Base-by-base conservation (phyloP, 2,113 vertebrate genomes). In the Brienomyrus longianalis region DNA sequence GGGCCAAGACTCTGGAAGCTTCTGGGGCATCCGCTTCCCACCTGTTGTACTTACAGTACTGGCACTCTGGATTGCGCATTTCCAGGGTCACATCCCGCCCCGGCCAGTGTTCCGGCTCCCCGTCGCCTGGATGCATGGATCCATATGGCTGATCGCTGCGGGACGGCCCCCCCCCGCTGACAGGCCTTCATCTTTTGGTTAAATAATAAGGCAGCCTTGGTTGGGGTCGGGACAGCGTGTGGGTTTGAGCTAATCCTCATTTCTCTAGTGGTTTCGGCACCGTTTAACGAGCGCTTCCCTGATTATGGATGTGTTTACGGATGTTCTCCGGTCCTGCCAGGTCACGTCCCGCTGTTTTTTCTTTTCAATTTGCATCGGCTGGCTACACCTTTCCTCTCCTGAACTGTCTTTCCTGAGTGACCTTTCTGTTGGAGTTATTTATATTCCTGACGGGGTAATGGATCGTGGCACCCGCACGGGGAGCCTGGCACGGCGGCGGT, bases 361-460 rank as follows among this genome's bases (percentile, higher is more conserved):
- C 39, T 35, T 86, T 15, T 52, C 1, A 54, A 31, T 62, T 66
- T 27, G 3, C 10, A 7, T 80, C 74, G 13, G 21, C 5, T 27
- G 52, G 56, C 8, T 84, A 17, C 59, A 17, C 35, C 48, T 88
- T 50, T 50, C 86, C 66, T 66, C 35, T 27, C 8, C 70, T 47
- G 48, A 23, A 50, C n/a, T 35, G 19, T 51, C n/a, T 50, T 51
- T 48, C 47, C 88, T 88, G 88, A 50, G n/a, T 54, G 70, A 89
- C 70, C 70, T 89, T 89, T 89, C 80, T 51, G 27, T 83, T 21
- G 35, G 50, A 83, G 50, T 83, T 21, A 83, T 89, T 83, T 83
- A 80, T 83, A 89, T 89, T 89, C 47, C 74, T 56, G 88, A 39
- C 7, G 50, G 74, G 70, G 23, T 52, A 56, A 77, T 77, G 66